Evolutionary conservation across 2,888 invertebrate genomes (phyloP), one percentile per base, ranked within the genome.

Genomic region (Ectemnius lituratus): DNA sequence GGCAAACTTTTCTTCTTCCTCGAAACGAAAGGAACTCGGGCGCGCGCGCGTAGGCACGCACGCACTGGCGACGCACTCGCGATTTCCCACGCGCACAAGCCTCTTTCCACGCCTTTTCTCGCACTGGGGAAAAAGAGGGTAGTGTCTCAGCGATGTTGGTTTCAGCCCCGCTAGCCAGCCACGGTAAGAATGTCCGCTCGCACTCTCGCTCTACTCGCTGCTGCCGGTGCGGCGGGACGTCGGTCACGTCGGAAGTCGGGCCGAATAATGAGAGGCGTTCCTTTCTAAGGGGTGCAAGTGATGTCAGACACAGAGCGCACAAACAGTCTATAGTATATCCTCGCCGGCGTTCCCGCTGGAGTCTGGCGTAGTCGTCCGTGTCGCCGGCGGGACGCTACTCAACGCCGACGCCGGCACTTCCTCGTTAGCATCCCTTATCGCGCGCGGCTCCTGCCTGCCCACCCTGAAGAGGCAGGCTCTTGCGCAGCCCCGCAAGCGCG

Each of bases 381-480:
- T 65, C 63, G 79, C 70, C 81, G 81, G 81, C 81, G 77, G 77
- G 79, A 79, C 79, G 81, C 71, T 79, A 65, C 77, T 73, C 81
- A 79, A 76, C 81, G 79, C 61, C 80, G 79, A 75, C 75, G 81
- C 81, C 81, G 81, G 79, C 73, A 75, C 77, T 81, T 81, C 63
- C 77, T 79, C 79, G 79, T 56, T 66, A 71, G 61, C 81, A 81
- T 81, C 70, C 76, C 80, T 37, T 37, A 37, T 37, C 37, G 37
- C 37, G 37, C 37, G 37, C 73, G 68, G 16, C 16, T 49, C n/a
- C 16, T 49, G 49, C 5, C 20, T 18, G 58, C 58, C 28, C 52
- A 23, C 45, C 8, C 64, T 1, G 27, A n/a, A 49, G 6, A 11
- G 6, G 2, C 49, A 47, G 14, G 11, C 49, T 16, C n/a, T 49